Evolutionary conservation across 1,140 invertebrate species (phyloP), one percentile per base, ranked within the genome.

Genomic region (Eumeta japonica): DNA sequence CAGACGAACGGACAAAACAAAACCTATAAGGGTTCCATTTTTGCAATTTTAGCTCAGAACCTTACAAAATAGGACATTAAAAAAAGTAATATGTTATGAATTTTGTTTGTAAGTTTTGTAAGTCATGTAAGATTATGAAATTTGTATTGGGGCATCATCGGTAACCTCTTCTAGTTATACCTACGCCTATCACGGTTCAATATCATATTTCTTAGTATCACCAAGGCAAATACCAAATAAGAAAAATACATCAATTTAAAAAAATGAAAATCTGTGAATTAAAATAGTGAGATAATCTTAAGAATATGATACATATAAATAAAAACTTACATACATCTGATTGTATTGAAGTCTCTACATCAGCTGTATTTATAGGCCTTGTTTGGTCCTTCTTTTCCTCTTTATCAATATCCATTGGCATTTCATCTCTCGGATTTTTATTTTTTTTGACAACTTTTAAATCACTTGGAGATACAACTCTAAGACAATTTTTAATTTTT

Each of bases 401-500:
- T 52, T 53, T 29, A 35, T 32, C 48, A 41, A 49, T 35, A 28
- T 44, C 28, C 2, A 47, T 28, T 39, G 39, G 43, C 35, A 51
- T 52, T 12, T 51, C 46, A 30, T 44, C 51, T 3, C 50, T 28
- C 18, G 48, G 29, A 10, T 55, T 43, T 43, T 67, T 64, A 16
- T 66, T 67, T 39, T 58, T 60, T 16, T 56, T 61, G 9, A 61
- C 59, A 13, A 64, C 48, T 11, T 55, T 55, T 12, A 72, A 44
- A 13, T 70, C 63, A 42, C 57, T 67, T 44, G 65, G 63, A 36
- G 65, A 64, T 27, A 72, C 52, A 16, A 72, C 58, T 45, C 67
- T 72, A 39, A 7, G 55, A 29, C 4, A 46, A 36, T 17, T 17
- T 32, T 20, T 11, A 29, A 11, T 16, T 11, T 15, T 24, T 9